Evolutionary conservation across 2,888 invertebrate genomes (phyloP), one percentile per base, ranked within the genome.

Genomic region (Julus scanicus): DNA sequence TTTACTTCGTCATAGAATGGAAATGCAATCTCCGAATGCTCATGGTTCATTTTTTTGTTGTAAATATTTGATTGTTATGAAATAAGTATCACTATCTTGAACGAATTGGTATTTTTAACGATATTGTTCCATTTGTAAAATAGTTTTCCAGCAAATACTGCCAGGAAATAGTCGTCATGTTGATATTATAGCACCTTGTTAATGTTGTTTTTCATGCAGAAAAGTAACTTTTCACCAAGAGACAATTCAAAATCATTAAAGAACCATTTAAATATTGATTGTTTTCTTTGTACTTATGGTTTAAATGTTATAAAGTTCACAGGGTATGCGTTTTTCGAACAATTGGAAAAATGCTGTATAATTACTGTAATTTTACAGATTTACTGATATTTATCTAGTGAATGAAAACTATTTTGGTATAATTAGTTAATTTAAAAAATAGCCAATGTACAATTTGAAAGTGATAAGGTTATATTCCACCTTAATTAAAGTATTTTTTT

Each of bases 21-120:
- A 57, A 57, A 57, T n/a, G 57, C 57, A 57, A 57, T 57, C 57
- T 57, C 57, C 57, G 8, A 57, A 57, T 57, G 57, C 53, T 53
- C 57, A 57, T 5, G 13, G 17, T n/a, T n/a, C 57, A 15, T 15
- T 0, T n/a, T 17, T n/a, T n/a, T n/a, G 57, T n/a, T n/a, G 57
- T 57, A 57, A 17, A 57, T 57, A 57, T 57, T n/a, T 57, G n/a
- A n/a, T 57, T 57, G 57, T 57, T n/a, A n/a, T 17, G n/a, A n/a
- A 57, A 13, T 57, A 57, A 29, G 15, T 53, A 17, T 57, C 57
- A 29, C 49, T 11, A 49, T 49, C 49, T n/a, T n/a, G n/a, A 17
- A 57, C 57, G n/a, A 4, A 17, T 57, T 57, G 53, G n/a, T n/a
- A n/a, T 57, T 11, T 57, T 17, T 57, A 57, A 1, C 17, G n/a